Evolutionary conservation across 2,888 invertebrate genomes (phyloP), one percentile per base, ranked within the genome.

Genomic region (Dioctria rufipes): DNA sequence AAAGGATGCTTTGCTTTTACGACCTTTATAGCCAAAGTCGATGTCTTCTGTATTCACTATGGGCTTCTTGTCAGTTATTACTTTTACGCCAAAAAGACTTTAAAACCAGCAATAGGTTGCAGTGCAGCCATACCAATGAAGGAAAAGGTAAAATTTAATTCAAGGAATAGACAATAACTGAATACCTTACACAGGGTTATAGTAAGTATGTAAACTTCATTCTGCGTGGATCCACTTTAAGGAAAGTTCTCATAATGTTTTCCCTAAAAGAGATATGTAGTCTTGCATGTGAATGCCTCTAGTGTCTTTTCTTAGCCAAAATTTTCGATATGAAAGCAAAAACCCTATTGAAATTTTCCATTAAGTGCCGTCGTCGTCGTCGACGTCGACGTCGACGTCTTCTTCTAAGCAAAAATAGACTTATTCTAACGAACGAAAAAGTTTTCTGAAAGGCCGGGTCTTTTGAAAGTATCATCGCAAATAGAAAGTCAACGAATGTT

Each of bases 11-110:
- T 75, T 75, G 73, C 73, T 60, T 75, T 75, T 75, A 77, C 63
- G 77, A 63, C 77, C 63, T 77, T 63, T 77, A 77, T 63, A 39
- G 77, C 77, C 2, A 25, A 25, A 25, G 25, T 25, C 77, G 46
- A 77, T 77, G 77, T 49, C 77, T 77, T 77, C 63, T 46, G 77
- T 77, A 77, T 77, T 77, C 61, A 75, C 75, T 43, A 61, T 5
- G 61, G 75, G 60, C 46, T 75, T 13, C 63, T 77, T 77, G 63
- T 77, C 63, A 63, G 77, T 77, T 77, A 77, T 77, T 77, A 63
- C 77, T 61, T 77, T 63, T 40, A 71, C 37, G 39, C 5, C 63
- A 43, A 13, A n/a, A 5, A 46, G 63, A 46, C 63, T 25, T 61
- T 37, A 13, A 54, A 9, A n/a, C 25, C 25, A 25, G 25, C 25